Evolutionary conservation across 2,113 vertebrate species (phyloP).

Genomic region (Microtus montanus): DNA sequence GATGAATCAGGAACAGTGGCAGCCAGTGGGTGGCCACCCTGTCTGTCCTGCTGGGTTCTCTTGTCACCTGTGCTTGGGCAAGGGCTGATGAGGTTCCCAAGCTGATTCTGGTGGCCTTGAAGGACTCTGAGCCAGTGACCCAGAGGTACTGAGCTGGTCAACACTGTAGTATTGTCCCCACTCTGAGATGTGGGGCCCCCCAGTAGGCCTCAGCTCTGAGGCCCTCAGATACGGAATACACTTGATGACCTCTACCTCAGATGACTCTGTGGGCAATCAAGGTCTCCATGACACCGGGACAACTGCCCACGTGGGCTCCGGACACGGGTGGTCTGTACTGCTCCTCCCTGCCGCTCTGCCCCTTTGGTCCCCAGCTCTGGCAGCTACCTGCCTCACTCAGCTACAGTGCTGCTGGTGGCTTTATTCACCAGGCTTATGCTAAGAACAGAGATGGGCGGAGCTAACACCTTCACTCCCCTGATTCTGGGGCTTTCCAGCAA

Average conservation of each 20-base stretch:
- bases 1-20: slow-evolving; percentile 41
- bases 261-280: neutral
- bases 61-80: neutral
- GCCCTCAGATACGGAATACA: neutral
- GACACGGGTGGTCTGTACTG: neutral
- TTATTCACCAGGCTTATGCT: neutral
- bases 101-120: neutral
- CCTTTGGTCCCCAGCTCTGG: fast-evolving
- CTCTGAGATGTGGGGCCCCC: neutral
- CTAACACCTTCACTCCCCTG: fast-evolving
- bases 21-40: neutral
- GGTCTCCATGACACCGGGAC: neutral
- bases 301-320: fast-evolving
- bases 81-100: neutral
- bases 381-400: fast-evolving
- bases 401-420: neutral
- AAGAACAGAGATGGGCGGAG: neutral
- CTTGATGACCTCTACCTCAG: fast-evolving
- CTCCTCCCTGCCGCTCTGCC: neutral
- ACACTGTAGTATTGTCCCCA: neutral
- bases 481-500: neutral
- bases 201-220: fast-evolving
- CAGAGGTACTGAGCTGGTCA: neutral
- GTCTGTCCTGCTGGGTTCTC: neutral
- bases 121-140: neutral